A percentile compares a stretch with the other conserved stretches of the same genome.
These are phyloP conservation scores for Strigamia transsilvanica DNA, from an alignment of 2,888 invertebrate genomes.

Conservation along the genomic window DNA sequence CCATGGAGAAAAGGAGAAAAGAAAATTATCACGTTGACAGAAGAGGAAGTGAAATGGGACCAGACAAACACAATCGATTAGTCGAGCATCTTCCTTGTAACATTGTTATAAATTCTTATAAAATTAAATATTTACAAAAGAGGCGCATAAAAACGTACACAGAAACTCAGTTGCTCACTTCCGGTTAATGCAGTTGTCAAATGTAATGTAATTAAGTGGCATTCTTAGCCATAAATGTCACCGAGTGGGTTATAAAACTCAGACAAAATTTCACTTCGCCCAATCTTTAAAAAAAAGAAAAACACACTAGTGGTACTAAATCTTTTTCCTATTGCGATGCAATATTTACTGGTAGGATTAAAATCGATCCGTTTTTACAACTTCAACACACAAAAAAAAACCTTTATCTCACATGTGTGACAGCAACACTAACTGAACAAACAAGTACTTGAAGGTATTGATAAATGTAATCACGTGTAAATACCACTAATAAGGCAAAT, in stretches of 20 bases:
- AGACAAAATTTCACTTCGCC: no score
- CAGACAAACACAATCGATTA: slow-evolving; percentile 22
- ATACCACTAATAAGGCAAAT: slow-evolving; percentile 30
- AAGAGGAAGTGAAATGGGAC: slow-evolving; percentile 44
- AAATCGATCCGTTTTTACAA: not conserved
- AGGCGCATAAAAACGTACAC: no score
- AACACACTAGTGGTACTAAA: no score
- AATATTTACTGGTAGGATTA: not conserved
- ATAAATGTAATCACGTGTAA: slow-evolving; percentile 32
- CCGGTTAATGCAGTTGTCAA: no score
- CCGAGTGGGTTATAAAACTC: no score
- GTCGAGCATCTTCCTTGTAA: not conserved
- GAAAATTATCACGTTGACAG: slow-evolving; percentile 45
- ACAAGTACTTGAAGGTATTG: slow-evolving; percentile 30
- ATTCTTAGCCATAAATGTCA: no score
- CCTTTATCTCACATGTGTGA: slow-evolving; percentile 28
- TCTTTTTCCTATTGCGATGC: no score
- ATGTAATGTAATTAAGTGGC: no score
- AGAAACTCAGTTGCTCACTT: no score
- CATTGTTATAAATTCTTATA: not conserved
- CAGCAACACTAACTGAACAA: not conserved
- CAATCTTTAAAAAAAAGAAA: no score
- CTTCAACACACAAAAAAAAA: not conserved
- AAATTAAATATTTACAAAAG: no score
- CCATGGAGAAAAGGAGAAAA: slow-evolving; percentile 29